Evolutionary conservation across 2,797 vertebrate species (phyloP), one percentile per base, ranked within the genome.

Genomic region (Leptatherina wallacei): DNA sequence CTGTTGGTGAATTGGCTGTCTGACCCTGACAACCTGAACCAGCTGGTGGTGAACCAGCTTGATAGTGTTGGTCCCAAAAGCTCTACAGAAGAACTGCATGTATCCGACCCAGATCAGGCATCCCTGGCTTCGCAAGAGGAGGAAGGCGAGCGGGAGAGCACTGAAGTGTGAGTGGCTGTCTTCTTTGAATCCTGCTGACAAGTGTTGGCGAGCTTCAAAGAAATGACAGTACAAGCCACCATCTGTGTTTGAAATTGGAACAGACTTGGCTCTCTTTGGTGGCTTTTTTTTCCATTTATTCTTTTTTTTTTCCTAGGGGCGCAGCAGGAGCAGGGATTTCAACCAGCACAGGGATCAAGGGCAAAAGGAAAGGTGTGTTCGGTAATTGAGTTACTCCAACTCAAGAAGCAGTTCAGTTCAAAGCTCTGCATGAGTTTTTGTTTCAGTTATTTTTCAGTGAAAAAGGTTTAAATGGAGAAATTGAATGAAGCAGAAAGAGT

Each of bases 21-120:
- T 10, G 90, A 95, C 76, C 94, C 94, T 0, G 92, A 95, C 90
- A 95, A 92, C 76, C 87, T 96, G 61, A 95, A 96, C 89, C 93
- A 93, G 82, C 83, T 95, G 85, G 86, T 95, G 73, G 90, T 95
- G 79, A 91, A 80, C 80, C 91, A 93, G 73, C 82, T 96, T 12
- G 93, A 93, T 80, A 79, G 56, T 11, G 77, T 68, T 30, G 73
- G 85, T 12, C 68, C 81, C 42, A 90, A 89, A 81, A 83, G 70
- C 68, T 89, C 84, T 0, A 67, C 44, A 51, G 88, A 89, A 55
- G 91, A 92, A 44, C 83, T 88, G 60, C 49, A 56, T 13, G 83
- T 78, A 13, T 89, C 77, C 0, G 90, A 93, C 69, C 71, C 42
- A 1, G 91, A 93, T 57, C 66, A 40, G 42, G 32, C 49, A 49